These are phyloP conservation scores for Apamea sordens DNA, from an alignment of 2,888 invertebrate genomes.

Conservation along the genomic window DNA sequence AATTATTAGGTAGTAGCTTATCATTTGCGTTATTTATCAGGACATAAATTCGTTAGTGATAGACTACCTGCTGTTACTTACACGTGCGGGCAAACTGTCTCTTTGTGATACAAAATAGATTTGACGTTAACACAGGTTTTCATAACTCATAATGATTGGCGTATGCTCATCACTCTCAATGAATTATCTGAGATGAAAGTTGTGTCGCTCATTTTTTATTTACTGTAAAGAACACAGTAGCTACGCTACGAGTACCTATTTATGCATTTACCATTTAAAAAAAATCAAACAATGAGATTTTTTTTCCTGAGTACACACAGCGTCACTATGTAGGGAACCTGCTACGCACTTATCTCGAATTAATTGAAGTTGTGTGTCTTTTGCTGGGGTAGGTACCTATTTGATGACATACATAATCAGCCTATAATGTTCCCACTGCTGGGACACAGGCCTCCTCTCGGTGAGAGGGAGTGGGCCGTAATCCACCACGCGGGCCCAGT, in stretches of 20 bases:
- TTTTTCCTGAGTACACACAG: background rate
- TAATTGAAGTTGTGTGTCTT: background rate
- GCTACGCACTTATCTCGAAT: background rate
- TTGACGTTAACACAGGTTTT: constrained; percentile 3
- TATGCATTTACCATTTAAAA: background rate
- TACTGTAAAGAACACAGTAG: background rate
- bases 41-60: background rate
- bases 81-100: background rate
- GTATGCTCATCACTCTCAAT: constrained; percentile 2
- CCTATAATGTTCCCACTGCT: too few relatives aligned
- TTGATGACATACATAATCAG: background rate
- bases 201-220: constrained; percentile 4
- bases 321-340: background rate
- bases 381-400: background rate
- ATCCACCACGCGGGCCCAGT: too few relatives aligned
- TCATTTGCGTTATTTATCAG: background rate
- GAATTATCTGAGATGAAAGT: background rate
- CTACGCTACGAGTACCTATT: background rate
- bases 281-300: too few relatives aligned
- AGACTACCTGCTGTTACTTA: background rate
- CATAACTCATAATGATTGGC: background rate
- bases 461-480: too few relatives aligned
- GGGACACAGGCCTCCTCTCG: too few relatives aligned
- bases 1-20: background rate
- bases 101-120: background rate